Base-by-base conservation (phyloP, 2,888 invertebrate genomes). In the Sympetrum striolatum region DNA sequence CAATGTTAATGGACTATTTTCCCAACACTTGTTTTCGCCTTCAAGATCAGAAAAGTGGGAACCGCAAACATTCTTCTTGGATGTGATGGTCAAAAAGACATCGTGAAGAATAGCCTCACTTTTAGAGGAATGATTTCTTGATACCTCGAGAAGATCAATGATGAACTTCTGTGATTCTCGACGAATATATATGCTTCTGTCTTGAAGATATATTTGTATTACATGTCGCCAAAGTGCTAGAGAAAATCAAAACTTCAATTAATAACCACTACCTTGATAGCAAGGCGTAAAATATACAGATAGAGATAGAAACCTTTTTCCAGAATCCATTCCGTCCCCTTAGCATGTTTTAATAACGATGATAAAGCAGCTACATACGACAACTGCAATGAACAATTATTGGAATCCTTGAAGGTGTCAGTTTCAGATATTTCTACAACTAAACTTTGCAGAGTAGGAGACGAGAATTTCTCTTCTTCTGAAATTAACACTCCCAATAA, bases 101-200 rank as follows among this genome's bases (percentile, higher is more conserved):
- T 94, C 94, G 25, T 93, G 92, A 2, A 97, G 93, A 12, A 97
- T 95, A 91, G 95, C 94, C 91, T 95, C 94, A 31, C 96, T 95
- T 64, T 95, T 94, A 22, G 93, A 92, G 81, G 93, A 93, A 92
- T 96, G 95, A 64, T 95, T 93, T 90, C 95, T 94, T 35, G 95
- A 94, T 1, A 95, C 93, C 93, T 95, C 95, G 0, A 96, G 92
- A 90, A 96, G 94, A 91, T 94, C 94, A 90, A 93, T 95, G 31
- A 96, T 94, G 92, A 97, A 96, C 91, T 95, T 95, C 90, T 96
- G 95, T 12, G 96, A 95, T 93, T 96, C 96, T 73, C 96, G 95
- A 0, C 96, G 95, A 15, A 97, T 96, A 92, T 97, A 97, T 79
- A 97, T 94, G 0, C 97, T 97, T 91, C 96, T 95, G 93, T 96